These are phyloP conservation scores for Limnephilus lunatus DNA, from an alignment of 2,888 invertebrate genomes.

Conservation along the genomic window DNA sequence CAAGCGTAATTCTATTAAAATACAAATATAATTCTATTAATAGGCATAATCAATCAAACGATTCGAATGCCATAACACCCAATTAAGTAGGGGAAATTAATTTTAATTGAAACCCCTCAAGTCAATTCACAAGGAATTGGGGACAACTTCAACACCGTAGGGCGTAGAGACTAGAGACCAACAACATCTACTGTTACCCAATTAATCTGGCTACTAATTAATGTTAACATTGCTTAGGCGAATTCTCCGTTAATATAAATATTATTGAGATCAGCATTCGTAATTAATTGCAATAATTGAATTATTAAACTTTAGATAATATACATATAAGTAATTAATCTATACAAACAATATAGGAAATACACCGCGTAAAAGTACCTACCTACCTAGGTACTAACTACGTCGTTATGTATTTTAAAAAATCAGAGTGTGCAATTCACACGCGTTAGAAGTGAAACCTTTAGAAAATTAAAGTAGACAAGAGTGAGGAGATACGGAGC, in stretches of 20 bases:
- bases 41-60: background rate
- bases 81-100: background rate
- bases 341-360: too few species aligned
- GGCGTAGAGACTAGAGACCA: too few species aligned
- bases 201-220: background rate
- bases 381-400: too few species aligned
- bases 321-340: too few species aligned
- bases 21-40: background rate
- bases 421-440: too few species aligned
- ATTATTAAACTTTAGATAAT: background rate
- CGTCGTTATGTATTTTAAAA: too few species aligned
- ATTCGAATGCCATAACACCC: background rate
- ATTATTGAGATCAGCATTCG: background rate
- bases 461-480: too few species aligned
- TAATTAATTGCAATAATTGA: background rate
- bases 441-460: too few species aligned
- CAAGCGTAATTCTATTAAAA: background rate
- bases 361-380: too few species aligned
- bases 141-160: background rate
- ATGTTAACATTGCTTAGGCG: background rate
- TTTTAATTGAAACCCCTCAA: background rate
- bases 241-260: background rate
- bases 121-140: background rate
- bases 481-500: too few species aligned
- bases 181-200: background rate